Evolutionary conservation across 2,113 vertebrate species (phyloP).

Genomic region (Hassar affinis): DNA sequence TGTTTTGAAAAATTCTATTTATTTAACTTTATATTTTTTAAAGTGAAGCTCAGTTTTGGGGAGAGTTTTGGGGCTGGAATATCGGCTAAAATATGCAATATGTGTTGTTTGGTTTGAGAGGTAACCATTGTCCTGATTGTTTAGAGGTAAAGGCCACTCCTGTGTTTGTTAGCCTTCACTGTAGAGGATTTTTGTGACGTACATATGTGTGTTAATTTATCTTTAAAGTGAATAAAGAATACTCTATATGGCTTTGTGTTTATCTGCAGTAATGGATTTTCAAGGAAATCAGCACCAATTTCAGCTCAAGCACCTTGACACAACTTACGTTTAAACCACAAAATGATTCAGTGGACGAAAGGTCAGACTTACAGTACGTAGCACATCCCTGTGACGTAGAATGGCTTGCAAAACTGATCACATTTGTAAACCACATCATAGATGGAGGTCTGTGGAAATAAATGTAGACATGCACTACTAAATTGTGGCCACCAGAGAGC

Average conservation of each 20-base stretch:
- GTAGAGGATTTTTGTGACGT: conserved; percentile 61
- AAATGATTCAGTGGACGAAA: neutral
- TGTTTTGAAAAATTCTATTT: conserved; percentile 56
- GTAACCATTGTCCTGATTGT: conserved; percentile 53
- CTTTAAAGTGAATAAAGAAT: conserved; percentile 64
- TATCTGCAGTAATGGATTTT: neutral
- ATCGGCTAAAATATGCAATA: conserved; percentile 63
- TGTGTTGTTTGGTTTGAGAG: conserved; percentile 56
- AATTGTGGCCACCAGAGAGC: neutral
- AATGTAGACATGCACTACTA: neutral
- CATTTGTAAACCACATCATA: neutral
- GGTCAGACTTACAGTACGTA: neutral
- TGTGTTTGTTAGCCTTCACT: conserved; percentile 57
- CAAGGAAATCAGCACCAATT: neutral
- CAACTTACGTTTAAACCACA: neutral
- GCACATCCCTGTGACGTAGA: neutral
- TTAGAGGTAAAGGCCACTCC: conserved; percentile 51
- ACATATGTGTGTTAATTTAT: conserved; percentile 63
- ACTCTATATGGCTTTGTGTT: conserved; percentile 48
- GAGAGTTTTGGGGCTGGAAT: conserved; percentile 47
- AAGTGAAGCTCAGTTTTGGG: conserved; percentile 49
- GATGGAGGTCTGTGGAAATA: neutral
- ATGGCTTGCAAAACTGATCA: neutral
- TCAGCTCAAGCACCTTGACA: neutral
- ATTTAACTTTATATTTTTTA: conserved; percentile 62